These are phyloP conservation scores for Gandaritis pyraliata DNA, from an alignment of 2,888 invertebrate species.

Conservation along the genomic window DNA sequence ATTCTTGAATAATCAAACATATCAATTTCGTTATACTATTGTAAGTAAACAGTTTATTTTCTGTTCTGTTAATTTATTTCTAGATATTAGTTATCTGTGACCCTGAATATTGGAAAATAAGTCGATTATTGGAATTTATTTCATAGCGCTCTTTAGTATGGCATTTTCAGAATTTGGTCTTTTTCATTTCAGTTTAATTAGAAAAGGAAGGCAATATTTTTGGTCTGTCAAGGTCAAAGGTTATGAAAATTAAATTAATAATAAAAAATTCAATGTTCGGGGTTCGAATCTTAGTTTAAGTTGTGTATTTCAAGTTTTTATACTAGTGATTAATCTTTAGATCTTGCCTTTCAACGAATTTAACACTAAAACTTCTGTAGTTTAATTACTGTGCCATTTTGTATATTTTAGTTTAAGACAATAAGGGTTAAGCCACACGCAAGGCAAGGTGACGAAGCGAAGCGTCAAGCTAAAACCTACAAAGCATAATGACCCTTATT, in stretches of 20 bases:
- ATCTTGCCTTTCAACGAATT: constrained; percentile 79
- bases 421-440: not conserved
- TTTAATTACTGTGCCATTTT: constrained; percentile 41
- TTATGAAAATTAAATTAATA: too few relatives aligned
- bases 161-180: too few relatives aligned
- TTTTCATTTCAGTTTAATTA: too few relatives aligned
- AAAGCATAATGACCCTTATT: too few relatives aligned
- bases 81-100: constrained; percentile 42
- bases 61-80: constrained; percentile 58
- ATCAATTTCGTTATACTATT: constrained; percentile 59
- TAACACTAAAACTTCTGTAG: constrained; percentile 51
- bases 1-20: constrained; percentile 58
- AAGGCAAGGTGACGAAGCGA: too few relatives aligned
- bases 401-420: constrained; percentile 25
- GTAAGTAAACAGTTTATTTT: constrained; percentile 54
- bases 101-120: constrained; percentile 8
- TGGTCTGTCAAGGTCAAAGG: too few relatives aligned
- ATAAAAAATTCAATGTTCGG: constrained; percentile 8
- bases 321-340: constrained; percentile 45
- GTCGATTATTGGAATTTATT: too few relatives aligned
- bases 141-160: too few relatives aligned
- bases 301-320: constrained; percentile 22
- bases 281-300: constrained; percentile 22
- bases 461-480: too few relatives aligned
- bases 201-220: too few relatives aligned